phyloP scores from a whole-genome alignment of 2,888 invertebrate species.

The Nowickia ferox region DNA sequence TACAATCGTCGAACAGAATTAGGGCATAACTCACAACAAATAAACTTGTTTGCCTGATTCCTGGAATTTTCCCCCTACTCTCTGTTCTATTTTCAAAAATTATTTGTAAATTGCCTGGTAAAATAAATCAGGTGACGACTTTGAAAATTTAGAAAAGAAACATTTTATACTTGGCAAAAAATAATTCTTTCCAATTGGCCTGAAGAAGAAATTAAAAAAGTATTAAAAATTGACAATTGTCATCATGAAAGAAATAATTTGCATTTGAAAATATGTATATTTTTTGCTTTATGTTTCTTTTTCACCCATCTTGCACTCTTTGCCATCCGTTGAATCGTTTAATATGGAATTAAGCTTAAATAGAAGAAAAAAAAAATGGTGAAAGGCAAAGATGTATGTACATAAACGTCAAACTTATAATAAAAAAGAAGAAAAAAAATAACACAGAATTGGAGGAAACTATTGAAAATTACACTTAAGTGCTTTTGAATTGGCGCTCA shows the following conservation, averaged over 20 bases:
- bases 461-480: slow-evolving; percentile 69
- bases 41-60: no score
- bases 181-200: no score
- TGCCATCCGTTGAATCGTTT: slow-evolving; percentile 42
- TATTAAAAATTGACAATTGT: no score
- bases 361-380: slow-evolving; percentile 11
- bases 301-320: neutral
- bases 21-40: no score
- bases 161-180: no score
- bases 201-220: no score
- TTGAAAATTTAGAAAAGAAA: no score
- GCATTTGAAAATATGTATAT: slow-evolving; percentile 16
- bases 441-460: slow-evolving; percentile 32
- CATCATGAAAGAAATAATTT: neutral
- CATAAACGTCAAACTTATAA: slow-evolving; percentile 17
- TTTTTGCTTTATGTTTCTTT: neutral
- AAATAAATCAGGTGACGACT: no score
- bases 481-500: slow-evolving; percentile 67
- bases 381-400: slow-evolving; percentile 6
- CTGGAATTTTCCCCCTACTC: no score
- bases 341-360: slow-evolving; percentile 40
- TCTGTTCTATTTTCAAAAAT: no score
- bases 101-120: no score
- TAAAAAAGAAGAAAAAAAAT: slow-evolving; percentile 9
- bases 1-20: no score